Evolutionary conservation across 2,797 vertebrate genomes (phyloP).

Genomic region (Notolepis coatsorum): DNA sequence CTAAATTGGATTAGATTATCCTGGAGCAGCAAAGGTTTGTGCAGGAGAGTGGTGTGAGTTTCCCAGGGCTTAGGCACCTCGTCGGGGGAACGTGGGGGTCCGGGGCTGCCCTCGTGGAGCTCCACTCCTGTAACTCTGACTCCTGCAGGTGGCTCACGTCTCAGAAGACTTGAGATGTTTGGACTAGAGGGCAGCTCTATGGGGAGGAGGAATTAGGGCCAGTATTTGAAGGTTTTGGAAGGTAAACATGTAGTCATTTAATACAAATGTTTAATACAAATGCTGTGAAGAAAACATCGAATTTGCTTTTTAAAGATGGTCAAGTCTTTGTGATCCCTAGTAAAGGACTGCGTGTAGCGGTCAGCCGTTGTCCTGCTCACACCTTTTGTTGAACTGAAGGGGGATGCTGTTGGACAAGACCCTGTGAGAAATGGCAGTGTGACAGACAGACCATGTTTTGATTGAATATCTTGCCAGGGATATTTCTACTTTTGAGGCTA

Average conservation of each 20-base stretch:
- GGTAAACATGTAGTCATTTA: slow-evolving; percentile 20
- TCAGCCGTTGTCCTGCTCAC: background rate
- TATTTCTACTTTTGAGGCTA: slow-evolving; percentile 36
- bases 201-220: slow-evolving; percentile 26
- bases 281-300: background rate
- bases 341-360: background rate
- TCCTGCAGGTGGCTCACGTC: slow-evolving; percentile 84
- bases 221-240: slow-evolving; percentile 1
- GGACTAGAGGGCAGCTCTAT: slow-evolving; percentile 49
- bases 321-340: background rate
- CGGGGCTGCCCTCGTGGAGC: slow-evolving; percentile 77
- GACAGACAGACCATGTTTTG: slow-evolving; percentile 24
- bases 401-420: slow-evolving; percentile 7
- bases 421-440: slow-evolving; percentile 3
- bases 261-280: background rate
- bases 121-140: slow-evolving; percentile 70
- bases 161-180: slow-evolving; percentile 76
- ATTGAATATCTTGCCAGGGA: slow-evolving; percentile 32
- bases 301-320: background rate
- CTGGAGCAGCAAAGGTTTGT: slow-evolving; percentile 59
- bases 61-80: slow-evolving; percentile 84
- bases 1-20: slow-evolving; percentile 68
- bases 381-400: background rate
- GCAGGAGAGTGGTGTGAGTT: slow-evolving; percentile 77
- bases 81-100: slow-evolving; percentile 73